Evolutionary conservation across 2,797 vertebrate species (phyloP), one percentile per base, ranked within the genome.

Genomic region (Acanthiza pusilla): DNA sequence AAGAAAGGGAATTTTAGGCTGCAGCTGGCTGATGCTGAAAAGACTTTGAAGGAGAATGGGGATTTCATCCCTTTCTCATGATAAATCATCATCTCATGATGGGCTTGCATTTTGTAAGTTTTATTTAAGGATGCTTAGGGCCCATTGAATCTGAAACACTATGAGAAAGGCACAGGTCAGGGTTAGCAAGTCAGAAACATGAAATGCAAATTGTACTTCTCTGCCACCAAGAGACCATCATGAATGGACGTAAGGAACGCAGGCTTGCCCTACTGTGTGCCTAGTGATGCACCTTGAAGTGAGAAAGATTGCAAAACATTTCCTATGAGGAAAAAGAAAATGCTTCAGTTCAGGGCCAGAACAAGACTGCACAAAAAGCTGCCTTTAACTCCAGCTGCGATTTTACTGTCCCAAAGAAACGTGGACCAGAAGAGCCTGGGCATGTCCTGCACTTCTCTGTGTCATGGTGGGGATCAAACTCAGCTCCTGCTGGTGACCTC

Each of bases 351-450:
- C 23, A 63, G 34, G 23, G 23, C 63, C 1, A 5, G 43, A 74
- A 48, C 16, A 93, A 60, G 77, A 45, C 29, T 38, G 20, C 16
- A 53, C 4, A 76, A 36, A 5, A 25, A 47, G 7, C 34, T 75
- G 45, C 34, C 36, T 82, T 85, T 62, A 30, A 36, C 20, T 58
- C 27, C 25, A 34, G 5, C 32, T 87, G 55, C 27, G 62, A 22
- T 17, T 42, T 62, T 15, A 20, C 7, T 57, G 21, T 5, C 32
- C 66, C 26, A 51, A 82, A 21, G 30, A 55, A 68, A 58, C 0
- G 0, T 3, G 1, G 20, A 30, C 47, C 32, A 43, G 27, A 55
- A 45, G 25, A 75, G 14, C 18, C 16, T 18, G 3, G 32, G 13
- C 10, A 45, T 11, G 45, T 62, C 60, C 27, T 77, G 10, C 22